A percentile compares a stretch with the other conserved stretches of the same genome.
Evolutionary conservation across 2,888 invertebrate species (phyloP).

Genomic region (Pasiphila rectangulata): DNA sequence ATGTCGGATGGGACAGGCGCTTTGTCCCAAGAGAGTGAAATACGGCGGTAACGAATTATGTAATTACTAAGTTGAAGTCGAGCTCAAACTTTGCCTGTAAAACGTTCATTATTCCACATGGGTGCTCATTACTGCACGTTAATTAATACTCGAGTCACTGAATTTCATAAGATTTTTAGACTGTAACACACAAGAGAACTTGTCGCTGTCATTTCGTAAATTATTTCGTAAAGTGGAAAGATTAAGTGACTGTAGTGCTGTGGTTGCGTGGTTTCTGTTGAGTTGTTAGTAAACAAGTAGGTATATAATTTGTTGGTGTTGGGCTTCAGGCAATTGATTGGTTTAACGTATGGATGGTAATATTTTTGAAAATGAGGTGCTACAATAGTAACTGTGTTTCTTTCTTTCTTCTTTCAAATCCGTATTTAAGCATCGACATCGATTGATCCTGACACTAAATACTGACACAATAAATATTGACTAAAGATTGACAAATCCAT

Average conservation of each 20-base stretch:
- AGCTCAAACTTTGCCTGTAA: constrained; percentile 17
- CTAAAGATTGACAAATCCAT: too few species aligned
- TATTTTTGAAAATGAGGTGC: too few species aligned
- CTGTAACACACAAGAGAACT: not conserved
- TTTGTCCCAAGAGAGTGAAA: not conserved
- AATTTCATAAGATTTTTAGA: constrained; percentile 6
- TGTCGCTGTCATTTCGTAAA: constrained; percentile 1
- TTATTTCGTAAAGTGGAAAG: not conserved
- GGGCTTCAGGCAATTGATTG: too few species aligned
- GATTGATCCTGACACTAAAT: too few species aligned
- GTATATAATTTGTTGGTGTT: not conserved
- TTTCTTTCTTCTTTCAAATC: too few species aligned
- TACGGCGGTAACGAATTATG: constrained; percentile 25
- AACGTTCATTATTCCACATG: constrained; percentile 18
- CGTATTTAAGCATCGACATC: too few species aligned
- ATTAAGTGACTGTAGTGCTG: not conserved
- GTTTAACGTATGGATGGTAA: too few species aligned
- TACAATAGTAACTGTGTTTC: too few species aligned
- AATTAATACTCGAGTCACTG: constrained; percentile 9
- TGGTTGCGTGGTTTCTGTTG: not conserved
- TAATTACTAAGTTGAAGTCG: constrained; percentile 27
- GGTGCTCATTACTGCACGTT: constrained; percentile 13
- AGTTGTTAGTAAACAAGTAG: not conserved
- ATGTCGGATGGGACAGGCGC: not conserved
- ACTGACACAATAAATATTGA: too few species aligned